Percentiles rank a stretch among this genome's conserved stretches.
Conservation (phyloP, 1,140 invertebrate species). For the Hydropsyche tenuis region DNA sequence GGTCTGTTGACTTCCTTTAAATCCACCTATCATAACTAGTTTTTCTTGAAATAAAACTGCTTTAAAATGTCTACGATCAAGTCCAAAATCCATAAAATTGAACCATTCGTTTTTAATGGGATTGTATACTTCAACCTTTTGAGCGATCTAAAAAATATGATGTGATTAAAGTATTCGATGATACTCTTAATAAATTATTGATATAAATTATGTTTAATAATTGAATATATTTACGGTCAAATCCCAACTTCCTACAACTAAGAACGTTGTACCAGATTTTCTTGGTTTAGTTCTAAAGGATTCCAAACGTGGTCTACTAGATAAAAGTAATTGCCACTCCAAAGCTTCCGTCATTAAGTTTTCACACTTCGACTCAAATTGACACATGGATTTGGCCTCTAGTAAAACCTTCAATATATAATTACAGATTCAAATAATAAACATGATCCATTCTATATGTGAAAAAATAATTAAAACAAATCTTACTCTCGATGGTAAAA, state of each 20-base stretch:
- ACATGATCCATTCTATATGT: background rate
- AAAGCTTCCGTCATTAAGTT: background rate
- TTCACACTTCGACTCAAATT: background rate
- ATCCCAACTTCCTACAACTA: background rate
- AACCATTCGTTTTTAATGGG: background rate
- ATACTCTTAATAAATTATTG: too few relatives aligned
- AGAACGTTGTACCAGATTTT: background rate
- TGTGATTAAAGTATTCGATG: too few relatives aligned
- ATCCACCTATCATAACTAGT: background rate
- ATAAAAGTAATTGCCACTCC: background rate
- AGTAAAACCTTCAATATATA: background rate
- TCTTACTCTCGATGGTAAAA: background rate
- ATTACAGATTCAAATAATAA: too few relatives aligned
- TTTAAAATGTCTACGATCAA: background rate
- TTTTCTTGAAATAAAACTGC: background rate
- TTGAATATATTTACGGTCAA: background rate
- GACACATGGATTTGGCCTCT: background rate
- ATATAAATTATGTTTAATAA: background rate
- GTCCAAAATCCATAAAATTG: background rate
- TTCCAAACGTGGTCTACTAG: background rate
- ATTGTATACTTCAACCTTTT: conserved; percentile 1
- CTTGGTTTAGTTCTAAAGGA: background rate
- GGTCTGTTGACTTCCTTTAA: background rate
- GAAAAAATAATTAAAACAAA: background rate
- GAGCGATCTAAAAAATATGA: background rate